Conservation (phyloP, 2,888 invertebrate genomes). For the Macaria notata region DNA sequence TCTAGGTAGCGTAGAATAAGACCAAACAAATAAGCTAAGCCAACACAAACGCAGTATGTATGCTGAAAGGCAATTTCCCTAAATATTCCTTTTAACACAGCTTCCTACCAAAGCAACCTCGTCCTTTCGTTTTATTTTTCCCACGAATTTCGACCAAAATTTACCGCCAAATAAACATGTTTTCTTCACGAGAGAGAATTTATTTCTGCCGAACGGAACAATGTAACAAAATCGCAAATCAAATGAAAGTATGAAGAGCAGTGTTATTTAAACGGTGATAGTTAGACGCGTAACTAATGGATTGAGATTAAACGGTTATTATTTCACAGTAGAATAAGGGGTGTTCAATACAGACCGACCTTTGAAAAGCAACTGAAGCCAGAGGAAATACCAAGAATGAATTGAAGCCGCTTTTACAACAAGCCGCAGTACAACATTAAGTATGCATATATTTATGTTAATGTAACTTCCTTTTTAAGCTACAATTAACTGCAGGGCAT, state of each 20-base stretch:
- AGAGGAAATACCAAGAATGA: no score
- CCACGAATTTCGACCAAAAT: conserved; percentile 2
- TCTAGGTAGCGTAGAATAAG: no score
- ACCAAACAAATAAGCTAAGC: no score
- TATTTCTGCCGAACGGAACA: conserved; percentile 6
- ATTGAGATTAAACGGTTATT: conserved; percentile 14
- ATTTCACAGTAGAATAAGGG: not conserved
- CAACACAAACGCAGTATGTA: no score
- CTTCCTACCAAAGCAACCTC: conserved; percentile 1
- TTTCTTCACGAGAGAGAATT: conserved; percentile 5
- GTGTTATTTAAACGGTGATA: conserved; percentile 16
- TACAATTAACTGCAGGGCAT: no score
- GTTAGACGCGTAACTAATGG: conserved; percentile 18
- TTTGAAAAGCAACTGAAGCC: no score
- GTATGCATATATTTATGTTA: no score
- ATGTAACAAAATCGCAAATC: conserved; percentile 5
- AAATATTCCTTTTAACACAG: conserved; percentile 1
- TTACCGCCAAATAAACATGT: conserved; percentile 13
- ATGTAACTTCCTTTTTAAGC: no score
- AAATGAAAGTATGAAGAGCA: conserved; percentile 6
- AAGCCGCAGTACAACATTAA: no score
- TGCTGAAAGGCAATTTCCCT: conserved; percentile 1
- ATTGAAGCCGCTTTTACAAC: no score
- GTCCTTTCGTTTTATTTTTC: conserved; percentile 7
- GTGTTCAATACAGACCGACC: no score